phyloP scores from a whole-genome alignment of 2,113 vertebrate species.

The Mustela lutreola region DNA sequence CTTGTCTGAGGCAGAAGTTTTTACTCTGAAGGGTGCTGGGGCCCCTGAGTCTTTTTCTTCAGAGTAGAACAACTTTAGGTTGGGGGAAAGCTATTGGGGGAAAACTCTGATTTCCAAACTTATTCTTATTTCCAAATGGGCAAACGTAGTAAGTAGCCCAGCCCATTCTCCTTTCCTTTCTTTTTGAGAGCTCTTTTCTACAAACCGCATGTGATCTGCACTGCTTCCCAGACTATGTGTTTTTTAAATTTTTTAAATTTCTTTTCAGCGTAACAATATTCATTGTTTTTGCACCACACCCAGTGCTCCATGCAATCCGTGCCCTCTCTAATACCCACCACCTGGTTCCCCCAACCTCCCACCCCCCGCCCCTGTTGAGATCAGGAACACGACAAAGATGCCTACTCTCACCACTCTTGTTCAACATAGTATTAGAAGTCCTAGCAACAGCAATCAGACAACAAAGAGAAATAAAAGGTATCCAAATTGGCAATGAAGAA shows the following conservation, averaged over 20 bases:
- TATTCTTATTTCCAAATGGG: not conserved
- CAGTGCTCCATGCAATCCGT: no score
- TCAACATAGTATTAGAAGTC: no score
- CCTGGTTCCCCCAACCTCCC: no score
- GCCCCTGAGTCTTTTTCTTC: not conserved
- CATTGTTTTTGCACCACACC: no score
- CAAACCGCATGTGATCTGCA: not conserved
- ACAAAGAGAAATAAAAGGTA: no score
- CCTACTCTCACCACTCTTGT: no score
- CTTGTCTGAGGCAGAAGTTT: not conserved
- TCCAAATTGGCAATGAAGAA: no score
- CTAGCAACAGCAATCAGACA: no score
- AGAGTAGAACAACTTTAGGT: not conserved
- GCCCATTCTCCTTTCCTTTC: not conserved
- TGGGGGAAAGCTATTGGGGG: not conserved
- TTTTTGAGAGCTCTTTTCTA: not conserved
- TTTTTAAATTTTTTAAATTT: not conserved
- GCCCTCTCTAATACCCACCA: no score
- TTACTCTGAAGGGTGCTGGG: not conserved
- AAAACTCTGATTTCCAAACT: not conserved
- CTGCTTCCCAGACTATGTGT: not conserved
- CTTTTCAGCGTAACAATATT: no score
- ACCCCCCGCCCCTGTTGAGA: no score
- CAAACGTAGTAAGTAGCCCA: accelerated
- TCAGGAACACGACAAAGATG: no score